Evolutionary conservation across 2,113 vertebrate genomes (phyloP).

Genomic region (Passer domesticus): DNA sequence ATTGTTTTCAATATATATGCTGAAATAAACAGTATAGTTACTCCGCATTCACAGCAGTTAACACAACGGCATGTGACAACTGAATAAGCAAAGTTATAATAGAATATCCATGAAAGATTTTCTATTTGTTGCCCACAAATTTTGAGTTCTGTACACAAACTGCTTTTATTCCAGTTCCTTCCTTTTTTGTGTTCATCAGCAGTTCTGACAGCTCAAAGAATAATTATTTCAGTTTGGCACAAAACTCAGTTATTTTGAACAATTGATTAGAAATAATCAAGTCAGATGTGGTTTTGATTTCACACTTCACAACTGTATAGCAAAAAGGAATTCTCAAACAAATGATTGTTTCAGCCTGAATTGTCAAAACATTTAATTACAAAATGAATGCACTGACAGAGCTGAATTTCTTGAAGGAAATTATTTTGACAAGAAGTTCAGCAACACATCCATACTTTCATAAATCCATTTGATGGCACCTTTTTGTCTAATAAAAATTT

Average conservation of each 20-base stretch:
- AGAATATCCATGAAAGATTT: neutral
- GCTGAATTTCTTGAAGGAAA: neutral
- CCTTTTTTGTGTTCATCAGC: neutral
- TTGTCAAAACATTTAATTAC: conserved; percentile 29
- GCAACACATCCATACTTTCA: neutral
- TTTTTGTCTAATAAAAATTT: neutral
- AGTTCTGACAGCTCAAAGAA: neutral
- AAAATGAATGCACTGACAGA: neutral
- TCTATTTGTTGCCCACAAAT: neutral
- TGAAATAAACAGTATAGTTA: neutral
- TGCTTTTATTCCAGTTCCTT: neutral
- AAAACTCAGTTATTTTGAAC: neutral
- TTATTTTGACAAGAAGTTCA: conserved; percentile 14
- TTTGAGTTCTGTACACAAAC: neutral
- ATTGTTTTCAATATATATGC: neutral
- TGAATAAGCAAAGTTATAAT: neutral
- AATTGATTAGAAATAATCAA: neutral
- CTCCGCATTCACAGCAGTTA: neutral
- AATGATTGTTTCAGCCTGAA: neutral
- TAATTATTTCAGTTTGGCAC: neutral
- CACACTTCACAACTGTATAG: neutral
- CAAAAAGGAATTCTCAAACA: conserved; percentile 27
- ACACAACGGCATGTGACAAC: neutral
- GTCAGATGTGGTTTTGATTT: conserved; percentile 26
- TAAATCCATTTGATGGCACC: neutral